phyloP scores from a whole-genome alignment of 2,113 vertebrate genomes.

The Anguilla japonica region DNA sequence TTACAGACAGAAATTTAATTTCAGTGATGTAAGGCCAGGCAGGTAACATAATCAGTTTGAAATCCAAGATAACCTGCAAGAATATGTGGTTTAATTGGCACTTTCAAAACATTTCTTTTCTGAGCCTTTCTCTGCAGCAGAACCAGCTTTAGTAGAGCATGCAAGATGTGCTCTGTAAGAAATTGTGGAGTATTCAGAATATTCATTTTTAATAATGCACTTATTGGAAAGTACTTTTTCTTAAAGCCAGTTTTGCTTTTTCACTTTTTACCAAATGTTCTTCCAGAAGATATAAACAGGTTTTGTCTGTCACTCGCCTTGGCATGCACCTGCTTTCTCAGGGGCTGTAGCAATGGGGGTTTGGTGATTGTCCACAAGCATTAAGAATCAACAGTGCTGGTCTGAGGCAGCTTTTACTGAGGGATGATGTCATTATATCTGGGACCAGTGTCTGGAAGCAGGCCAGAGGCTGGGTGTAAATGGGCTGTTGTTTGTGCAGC shows the following conservation, averaged over 20 bases:
- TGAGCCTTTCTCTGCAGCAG: background rate
- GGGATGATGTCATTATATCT: constrained; percentile 14
- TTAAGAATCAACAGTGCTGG: background rate
- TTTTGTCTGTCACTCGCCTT: background rate
- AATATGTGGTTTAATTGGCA: background rate
- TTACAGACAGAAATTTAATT: background rate
- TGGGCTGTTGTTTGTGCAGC: background rate
- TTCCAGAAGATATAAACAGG: background rate
- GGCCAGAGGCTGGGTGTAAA: constrained; percentile 10
- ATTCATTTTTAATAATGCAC: background rate
- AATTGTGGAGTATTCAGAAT: background rate
- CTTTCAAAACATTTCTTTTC: background rate
- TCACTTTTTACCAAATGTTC: background rate
- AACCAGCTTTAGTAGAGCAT: background rate
- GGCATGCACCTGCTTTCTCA: background rate
- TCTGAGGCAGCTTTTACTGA: constrained; percentile 12
- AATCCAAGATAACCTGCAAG: background rate
- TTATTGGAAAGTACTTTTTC: background rate
- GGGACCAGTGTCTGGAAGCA: constrained; percentile 5
- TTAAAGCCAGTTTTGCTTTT: background rate
- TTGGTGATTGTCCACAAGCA: background rate
- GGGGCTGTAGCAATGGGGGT: background rate
- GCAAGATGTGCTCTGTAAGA: background rate
- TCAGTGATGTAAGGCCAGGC: background rate
- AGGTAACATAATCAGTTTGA: background rate